These are phyloP conservation scores for Poeciliopsis turrubarensis DNA, from an alignment of 2,113 vertebrate species.

Conservation along the genomic window DNA sequence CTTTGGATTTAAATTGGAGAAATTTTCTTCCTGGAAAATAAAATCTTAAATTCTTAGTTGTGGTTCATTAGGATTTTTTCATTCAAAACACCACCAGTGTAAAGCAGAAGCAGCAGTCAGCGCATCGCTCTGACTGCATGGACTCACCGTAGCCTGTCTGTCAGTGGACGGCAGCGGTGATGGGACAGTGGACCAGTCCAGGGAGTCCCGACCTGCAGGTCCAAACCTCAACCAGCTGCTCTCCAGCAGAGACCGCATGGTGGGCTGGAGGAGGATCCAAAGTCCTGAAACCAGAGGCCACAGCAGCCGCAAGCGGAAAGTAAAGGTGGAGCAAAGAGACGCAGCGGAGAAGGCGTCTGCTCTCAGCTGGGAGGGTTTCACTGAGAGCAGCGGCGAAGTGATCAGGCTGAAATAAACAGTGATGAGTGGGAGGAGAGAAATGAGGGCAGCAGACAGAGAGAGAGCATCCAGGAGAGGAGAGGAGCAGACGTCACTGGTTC, in stretches of 20 bases:
- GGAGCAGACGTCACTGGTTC: slow-evolving; percentile 32
- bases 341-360: not conserved
- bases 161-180: slow-evolving; percentile 80
- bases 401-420: slow-evolving; percentile 34
- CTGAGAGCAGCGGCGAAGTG: slow-evolving; percentile 4
- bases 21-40: not conserved
- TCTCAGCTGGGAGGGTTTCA: slow-evolving; percentile 22
- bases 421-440: not conserved
- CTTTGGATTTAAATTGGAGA: not conserved
- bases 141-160: slow-evolving; percentile 84
- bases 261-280: slow-evolving; percentile 42
- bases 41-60: not conserved
- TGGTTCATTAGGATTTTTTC: not conserved
- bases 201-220: slow-evolving; percentile 84
- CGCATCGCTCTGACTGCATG: accelerated
- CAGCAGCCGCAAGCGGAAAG: slow-evolving; percentile 2
- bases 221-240: slow-evolving; percentile 90
- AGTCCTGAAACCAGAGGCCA: slow-evolving; percentile 22
- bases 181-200: slow-evolving; percentile 86
- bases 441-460: slow-evolving; percentile 50
- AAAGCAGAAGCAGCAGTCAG: accelerated
- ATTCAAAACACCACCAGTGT: not conserved
- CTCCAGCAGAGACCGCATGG: slow-evolving; percentile 84
- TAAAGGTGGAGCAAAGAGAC: not conserved
- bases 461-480: slow-evolving; percentile 21